Evolutionary conservation across 2,797 vertebrate species (phyloP), one percentile per base, ranked within the genome.

Genomic region (Ciconia nigra): DNA sequence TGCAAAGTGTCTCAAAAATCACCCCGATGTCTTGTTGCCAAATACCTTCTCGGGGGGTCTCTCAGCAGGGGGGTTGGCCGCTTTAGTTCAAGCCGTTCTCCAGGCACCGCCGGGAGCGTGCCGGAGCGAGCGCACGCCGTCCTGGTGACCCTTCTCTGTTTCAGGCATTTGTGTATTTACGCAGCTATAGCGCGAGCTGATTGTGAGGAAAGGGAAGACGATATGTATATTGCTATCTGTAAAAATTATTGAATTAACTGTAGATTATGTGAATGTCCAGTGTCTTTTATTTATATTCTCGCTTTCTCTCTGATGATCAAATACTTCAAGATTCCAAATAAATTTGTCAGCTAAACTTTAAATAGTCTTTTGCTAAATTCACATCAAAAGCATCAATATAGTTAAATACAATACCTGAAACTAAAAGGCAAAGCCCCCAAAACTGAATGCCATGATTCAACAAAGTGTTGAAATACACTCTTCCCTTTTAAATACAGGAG

Each of bases 251-350:
- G 57, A 81, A 86, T 96, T 93, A 93, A 96, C 94, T 97, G 97
- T 97, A 96, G 98, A 95, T 96, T 89, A 94, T 93, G 97, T 98
- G 97, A 94, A 98, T 97, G 98, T 99, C 98, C 98, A 97, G 98
- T 99, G 98, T 99, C 98, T 99, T 98, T 97, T 99, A 99, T 99
- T 99, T 99, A 99, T 99, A 92, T 58, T 95, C 93, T 96, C 4
- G 44, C 91, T 95, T 91, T 97, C 96, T 99, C 99, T 98, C 98
- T 98, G 98, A 98, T 98, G 98, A 98, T 98, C 97, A 96, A 98
- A 98, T 98, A 96, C 97, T 97, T 98, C 97, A 97, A 98, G 97
- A 97, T 97, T 98, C 98, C 98, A 99, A 98, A 99, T 99, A 99
- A 99, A 99, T 99, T 99, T 99, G 98, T 99, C 99, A 99, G 98